Evolutionary conservation across 1,140 invertebrate species (phyloP), one percentile per base, ranked within the genome.

Genomic region (Drosophila kohkoa): DNA sequence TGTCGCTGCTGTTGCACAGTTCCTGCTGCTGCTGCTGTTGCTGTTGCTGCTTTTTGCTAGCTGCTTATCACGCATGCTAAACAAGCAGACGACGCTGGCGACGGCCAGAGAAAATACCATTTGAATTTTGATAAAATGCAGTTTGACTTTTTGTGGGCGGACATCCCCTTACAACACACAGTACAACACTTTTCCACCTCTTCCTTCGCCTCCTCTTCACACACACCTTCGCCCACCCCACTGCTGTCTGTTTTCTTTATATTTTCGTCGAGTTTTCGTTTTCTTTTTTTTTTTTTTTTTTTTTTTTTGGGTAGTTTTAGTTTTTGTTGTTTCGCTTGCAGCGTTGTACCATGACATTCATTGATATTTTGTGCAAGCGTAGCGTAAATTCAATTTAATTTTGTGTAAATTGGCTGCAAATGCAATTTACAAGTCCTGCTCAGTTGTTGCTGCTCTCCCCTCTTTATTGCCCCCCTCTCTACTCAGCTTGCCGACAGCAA

Each of bases 61-160:
- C 76, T 82, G 79, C 79, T 88, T 81, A 88, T 88, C 83, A 88
- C 73, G 85, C 85, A 88, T 88, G 85, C 85, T 81, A 89, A 88
- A 73, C 85, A 89, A 81, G 79, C 79, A 82, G 72, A 71, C 74
- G 49, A 28, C 70, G 55, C 15, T 35, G 52, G 41, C 51, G 66
- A 74, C 77, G 65, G 54, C 69, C 60, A 69, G 77, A 58, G 71
- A 85, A 81, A 81, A 90, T 90, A 81, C 71, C 70, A 89, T 89
- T 89, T 89, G 81, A 89, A 90, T 89, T 89, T 89, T 89, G 85
- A 89, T 89, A 85, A 81, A 88, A 85, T 89, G 81, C 77, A 88
- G 85, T 81, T 68, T 79, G 75, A 87, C 74, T 81, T 75, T 86
- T 75, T 81, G 81, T 67, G 63, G 69, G 64, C 49, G 35, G 25